Evolutionary conservation across 2,888 invertebrate species (phyloP), one percentile per base, ranked within the genome.

Genomic region (Anodontia alba): DNA sequence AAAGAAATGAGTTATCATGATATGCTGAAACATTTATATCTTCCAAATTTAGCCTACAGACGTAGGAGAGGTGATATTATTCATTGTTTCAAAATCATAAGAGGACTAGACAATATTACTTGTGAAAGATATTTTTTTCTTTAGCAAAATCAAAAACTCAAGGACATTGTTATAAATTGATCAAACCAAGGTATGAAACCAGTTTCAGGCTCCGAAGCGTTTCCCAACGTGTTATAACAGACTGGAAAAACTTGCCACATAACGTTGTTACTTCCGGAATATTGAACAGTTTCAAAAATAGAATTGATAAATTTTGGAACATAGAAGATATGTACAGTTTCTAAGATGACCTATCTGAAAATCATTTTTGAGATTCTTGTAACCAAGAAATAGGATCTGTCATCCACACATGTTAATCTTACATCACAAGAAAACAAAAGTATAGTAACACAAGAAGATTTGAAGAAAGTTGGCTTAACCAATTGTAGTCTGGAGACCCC

Each of bases 11-110:
- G n/a, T n/a, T n/a, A n/a, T n/a, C n/a, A n/a, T n/a, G n/a, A n/a
- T 17, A 72, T 51, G 54, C 33, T 72, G 3, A 72, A 49, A 51
- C 15, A 33, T 17, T 33, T 72, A 12, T 31, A 51, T 33, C 23
- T 72, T 31, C 72, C 72, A 51, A 72, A 31, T 33, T 33, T 72
- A 51, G 72, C 72, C 20, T 54, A 72, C 42, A 72, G 72, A 33
- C 23, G 72, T 31, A 72, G 38, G 54, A 72, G 72, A n/a, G 49
- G 72, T 26, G 51, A 72, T 36, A 72, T 72, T 10, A 72, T 72
- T 29, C 72, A 72, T 31, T 10, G 42, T n/a, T n/a, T n/a, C n/a
- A n/a, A n/a, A n/a, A n/a, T n/a, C n/a, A n/a, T n/a, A n/a, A n/a
- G n/a, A n/a, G 38, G 69, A n/a, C 29, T 69, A 17, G 69, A 69